A percentile compares a stretch with the other conserved stretches of the same genome.
Conservation (phyloP, 2,113 vertebrate species). For the Pomatorhinus ruficollis region DNA sequence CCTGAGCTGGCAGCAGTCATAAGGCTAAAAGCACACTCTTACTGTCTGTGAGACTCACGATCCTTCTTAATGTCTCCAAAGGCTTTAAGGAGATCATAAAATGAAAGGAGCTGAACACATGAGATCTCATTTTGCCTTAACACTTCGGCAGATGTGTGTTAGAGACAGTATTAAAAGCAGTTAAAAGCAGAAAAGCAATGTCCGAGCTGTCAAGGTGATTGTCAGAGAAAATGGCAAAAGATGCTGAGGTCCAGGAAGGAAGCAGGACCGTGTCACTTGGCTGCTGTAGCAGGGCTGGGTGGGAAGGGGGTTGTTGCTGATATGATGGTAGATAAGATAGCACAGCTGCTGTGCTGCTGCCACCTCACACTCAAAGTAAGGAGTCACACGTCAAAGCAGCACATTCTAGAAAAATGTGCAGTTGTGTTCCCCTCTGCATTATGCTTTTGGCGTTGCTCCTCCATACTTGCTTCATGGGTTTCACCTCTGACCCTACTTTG, state of each 20-base stretch:
- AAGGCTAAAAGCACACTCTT: background rate
- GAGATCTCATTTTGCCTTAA: background rate
- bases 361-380: background rate
- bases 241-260: background rate
- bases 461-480: fast-evolving
- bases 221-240: background rate
- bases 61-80: background rate
- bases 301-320: background rate
- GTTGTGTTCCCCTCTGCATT: background rate
- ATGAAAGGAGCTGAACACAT: fast-evolving
- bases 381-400: background rate
- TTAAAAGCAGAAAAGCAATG: background rate
- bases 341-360: background rate
- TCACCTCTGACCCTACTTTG: background rate
- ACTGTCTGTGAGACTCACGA: background rate
- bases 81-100: background rate
- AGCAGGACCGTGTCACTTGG: background rate
- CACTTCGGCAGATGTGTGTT: fast-evolving
- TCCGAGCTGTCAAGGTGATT: background rate
- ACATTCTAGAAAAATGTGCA: background rate
- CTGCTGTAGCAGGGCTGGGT: background rate
- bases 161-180: background rate
- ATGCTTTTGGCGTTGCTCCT: fast-evolving
- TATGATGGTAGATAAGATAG: background rate
- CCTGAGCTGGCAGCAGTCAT: background rate